A percentile compares a stretch with the other conserved stretches of the same genome.
Evolutionary conservation across 1,140 invertebrate species (phyloP).

Genomic region (Danaus melanippus): DNA sequence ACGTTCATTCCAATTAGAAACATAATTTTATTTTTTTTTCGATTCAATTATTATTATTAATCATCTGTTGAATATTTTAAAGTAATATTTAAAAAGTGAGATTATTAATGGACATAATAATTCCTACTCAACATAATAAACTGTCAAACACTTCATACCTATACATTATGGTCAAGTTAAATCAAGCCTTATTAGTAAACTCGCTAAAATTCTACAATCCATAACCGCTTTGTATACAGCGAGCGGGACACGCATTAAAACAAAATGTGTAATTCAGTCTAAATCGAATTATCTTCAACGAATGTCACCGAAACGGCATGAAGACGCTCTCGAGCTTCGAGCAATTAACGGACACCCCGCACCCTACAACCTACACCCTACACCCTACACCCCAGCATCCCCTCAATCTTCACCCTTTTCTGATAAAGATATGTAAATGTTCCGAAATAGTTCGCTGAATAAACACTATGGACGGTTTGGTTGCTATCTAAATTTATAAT

Average conservation of each 20-base stretch:
- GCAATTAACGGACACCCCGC: conserved; percentile 36
- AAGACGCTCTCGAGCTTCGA: conserved; percentile 64
- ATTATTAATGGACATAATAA: no score
- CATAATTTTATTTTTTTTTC: no score
- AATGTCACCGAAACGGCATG: conserved; percentile 52
- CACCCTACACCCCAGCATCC: conserved; percentile 26
- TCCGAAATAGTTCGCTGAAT: conserved; percentile 38
- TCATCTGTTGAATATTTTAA: no score
- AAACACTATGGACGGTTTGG: conserved; percentile 8
- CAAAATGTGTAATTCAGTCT: conserved; percentile 37
- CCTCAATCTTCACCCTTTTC: conserved; percentile 57
- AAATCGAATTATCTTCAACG: conserved; percentile 58
- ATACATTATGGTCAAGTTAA: no score
- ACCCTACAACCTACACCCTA: conserved; percentile 51
- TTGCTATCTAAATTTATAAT: neutral
- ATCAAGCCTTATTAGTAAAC: no score
- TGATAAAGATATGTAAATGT: conserved; percentile 64
- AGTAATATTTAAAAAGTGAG: no score
- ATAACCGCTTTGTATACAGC: conserved; percentile 26
- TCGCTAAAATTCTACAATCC: no score
- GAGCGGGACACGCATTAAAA: conserved; percentile 36
- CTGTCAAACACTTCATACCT: no score
- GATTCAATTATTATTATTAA: no score
- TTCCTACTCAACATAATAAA: no score
- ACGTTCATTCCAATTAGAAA: no score